Base-by-base conservation (phyloP, 2,888 invertebrate genomes). In the Drosophila helvetica region DNA sequence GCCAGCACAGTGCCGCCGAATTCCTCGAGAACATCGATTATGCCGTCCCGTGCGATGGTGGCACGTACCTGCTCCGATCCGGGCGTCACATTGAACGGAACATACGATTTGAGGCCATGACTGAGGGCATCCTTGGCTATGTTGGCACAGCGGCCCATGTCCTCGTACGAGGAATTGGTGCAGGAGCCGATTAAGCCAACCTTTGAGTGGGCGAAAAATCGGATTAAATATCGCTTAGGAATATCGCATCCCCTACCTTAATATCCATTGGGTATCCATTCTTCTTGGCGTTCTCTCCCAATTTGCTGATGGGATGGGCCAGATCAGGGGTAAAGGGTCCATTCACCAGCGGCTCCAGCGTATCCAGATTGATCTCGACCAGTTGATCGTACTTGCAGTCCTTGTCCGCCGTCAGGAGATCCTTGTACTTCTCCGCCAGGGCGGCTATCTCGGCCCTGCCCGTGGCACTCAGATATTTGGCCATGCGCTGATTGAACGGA, bases 241-340 rank as follows among this genome's bases (percentile, higher is more conserved):
- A 7, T 7, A 38, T n/a, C 38, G 6, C 0, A 2, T 6, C 0
- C 0, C n/a, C 98, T 17, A 96, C 96, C 58, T 95, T 96, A 89
- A 99, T 97, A 69, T 99, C 98, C 61, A 97, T 84, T 0, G 99
- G 99, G 97, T 99, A 99, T 60, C 95, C 95, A 90, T 96, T 96
- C 92, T 98, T 96, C 93, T 97, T 96, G 5, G 99, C 98, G 61
- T 94, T 93, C 0, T 93, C 94, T 53, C 98, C 98, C 56, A 99
- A 93, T 92, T 98, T 95, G 74, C 97, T 96, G 90, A 99, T 98
- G 15, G 99, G 99, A 93, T 96, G 97, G 64, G 98, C 99, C 79
- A 99, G 94, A 93, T 99, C 99, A 0, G 99, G 99, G 0, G 99
- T 99, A 93, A 99, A 99, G 0, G 99, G 99, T 2, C 99, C 99